Evolutionary conservation across 2,113 vertebrate species (phyloP), one percentile per base, ranked within the genome.

Genomic region (Phyllopteryx taeniolatus): DNA sequence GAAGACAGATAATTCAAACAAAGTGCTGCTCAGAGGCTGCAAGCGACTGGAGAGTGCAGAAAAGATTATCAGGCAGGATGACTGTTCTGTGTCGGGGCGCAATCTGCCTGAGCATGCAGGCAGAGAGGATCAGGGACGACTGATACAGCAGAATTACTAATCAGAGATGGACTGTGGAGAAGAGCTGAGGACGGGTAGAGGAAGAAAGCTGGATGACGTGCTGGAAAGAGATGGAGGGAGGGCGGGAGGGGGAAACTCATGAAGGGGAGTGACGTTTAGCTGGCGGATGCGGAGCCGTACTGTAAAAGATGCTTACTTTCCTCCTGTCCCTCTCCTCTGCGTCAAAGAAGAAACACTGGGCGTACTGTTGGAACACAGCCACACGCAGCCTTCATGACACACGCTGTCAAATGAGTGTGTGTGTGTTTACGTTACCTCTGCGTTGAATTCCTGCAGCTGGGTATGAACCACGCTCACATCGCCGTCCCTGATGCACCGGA

Each of bases 321-420:
- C 79, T 86, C 6, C 67, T 73, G 17, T 93, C 90, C 60, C 85
- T 81, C 81, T 92, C 85, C 56, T 91, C 91, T 51, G 83, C 77
- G 67, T 92, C 91, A 70, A 91, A 93, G 87, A 93, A 94, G 85
- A 94, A 94, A 75, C 92, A 93, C 85, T 93, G 92, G 13, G 92
- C 90, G 54, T 87, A 92, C 93, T 93, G 85, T 0, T 44, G 77
- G 46, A 71, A 51, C 13, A 56, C 19, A 19, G 20, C 27, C 27
- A 12, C 46, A 20, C 13, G 53, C 39, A 8, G 68, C 12, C 39
- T 39, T 69, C 19, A 63, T 0, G 4, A 31, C 2, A 70, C 68
- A 76, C 43, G n/a, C 22, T n/a, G 43, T 6, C 39, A 20, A n/a
- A 14, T 27, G 22, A n/a, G 1, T 5, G 20, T n/a, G 15, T 22